Base-by-base conservation (phyloP, 1,140 invertebrate genomes). In the Alviniconcha marisindica region DNA sequence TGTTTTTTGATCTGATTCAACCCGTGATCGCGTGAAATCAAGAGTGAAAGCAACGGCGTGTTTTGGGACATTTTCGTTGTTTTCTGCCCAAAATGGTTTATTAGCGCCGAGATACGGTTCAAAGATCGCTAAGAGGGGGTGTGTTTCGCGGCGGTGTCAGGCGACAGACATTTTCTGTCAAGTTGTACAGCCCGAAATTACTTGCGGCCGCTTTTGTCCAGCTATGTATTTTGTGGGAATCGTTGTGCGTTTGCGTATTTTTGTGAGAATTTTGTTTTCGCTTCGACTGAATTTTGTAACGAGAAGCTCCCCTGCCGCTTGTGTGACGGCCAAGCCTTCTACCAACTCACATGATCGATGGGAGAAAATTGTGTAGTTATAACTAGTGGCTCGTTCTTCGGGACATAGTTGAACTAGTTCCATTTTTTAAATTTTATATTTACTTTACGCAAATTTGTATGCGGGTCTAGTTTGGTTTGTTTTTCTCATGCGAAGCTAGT, bases 21-120 rank as follows among this genome's bases (percentile, higher is more conserved):
- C 31, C 1, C 24, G 4, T 18, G 40, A 42, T 80, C 40, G 56
- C 24, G n/a, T 44, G 21, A n/a, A 60, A 60, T 80, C 51, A 21
- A 40, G 44, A 28, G 66, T 77, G 82, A 77, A 86, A 77, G 71
- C 74, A 85, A 54, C 51, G 79, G 78, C 78, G 69, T 63, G 78
- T 80, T 87, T 86, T 69, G 73, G 66, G 85, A 85, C 78, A 85
- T 78, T 86, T 88, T 83, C 80, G 77, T 84, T 82, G 84, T 87
- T 88, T 88, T 85, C 83, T 63, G 86, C 87, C 77, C 84, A 88
- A 88, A 87, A 63, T 76, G 82, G 66, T 77, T 84, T 84, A 85
- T 83, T 79, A 74, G 73, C 73, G 54, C 51, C 44, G 48, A 71
- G 78, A 80, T 80, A 48, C 78, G 33, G 83, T 81, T 63, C 83